Conservation (phyloP, 30 jellyfish, hydroid and myxozoan genomes). For the Chrysaora quinquecirrha region DNA sequence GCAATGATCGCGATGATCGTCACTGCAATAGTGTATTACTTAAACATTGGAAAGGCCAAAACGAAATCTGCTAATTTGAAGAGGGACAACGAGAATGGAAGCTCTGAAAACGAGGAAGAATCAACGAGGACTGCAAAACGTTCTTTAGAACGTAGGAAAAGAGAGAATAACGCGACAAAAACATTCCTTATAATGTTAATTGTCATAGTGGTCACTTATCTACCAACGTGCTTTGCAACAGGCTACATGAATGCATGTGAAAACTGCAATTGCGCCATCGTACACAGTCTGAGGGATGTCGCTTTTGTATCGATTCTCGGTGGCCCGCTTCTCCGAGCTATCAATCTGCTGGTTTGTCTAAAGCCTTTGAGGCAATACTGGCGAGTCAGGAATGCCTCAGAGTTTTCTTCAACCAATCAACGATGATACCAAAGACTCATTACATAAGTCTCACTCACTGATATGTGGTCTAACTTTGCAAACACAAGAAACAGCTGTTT, state of each 20-base stretch:
- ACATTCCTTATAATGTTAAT: constrained; percentile 27
- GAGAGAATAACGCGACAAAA: constrained; percentile 35
- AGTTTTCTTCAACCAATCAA: neutral
- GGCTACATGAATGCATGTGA: constrained; percentile 33
- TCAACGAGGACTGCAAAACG: too few relatives aligned
- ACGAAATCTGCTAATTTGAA: neutral
- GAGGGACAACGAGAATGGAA: neutral
- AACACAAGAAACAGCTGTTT: too few relatives aligned
- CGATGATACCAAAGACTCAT: too few relatives aligned
- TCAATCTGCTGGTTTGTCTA: constrained; percentile 13
- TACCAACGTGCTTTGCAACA: constrained; percentile 32
- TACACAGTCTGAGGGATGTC: constrained; percentile 32
- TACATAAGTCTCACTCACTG: too few relatives aligned
- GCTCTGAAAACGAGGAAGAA: too few relatives aligned
- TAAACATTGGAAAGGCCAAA: neutral
- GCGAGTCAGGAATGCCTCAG: neutral
- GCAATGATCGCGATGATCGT: constrained; percentile 24
- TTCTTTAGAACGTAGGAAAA: too few relatives aligned
- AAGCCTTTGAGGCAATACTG: constrained; percentile 19
- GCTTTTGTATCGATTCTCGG: constrained; percentile 23
- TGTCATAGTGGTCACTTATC: constrained; percentile 19
- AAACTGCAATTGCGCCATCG: constrained; percentile 24
- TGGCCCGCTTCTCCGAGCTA: constrained; percentile 29
- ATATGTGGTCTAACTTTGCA: too few relatives aligned
- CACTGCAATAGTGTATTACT: constrained; percentile 22